phyloP scores from a whole-genome alignment of 2,888 invertebrate genomes.

The Xylota sylvarum region DNA sequence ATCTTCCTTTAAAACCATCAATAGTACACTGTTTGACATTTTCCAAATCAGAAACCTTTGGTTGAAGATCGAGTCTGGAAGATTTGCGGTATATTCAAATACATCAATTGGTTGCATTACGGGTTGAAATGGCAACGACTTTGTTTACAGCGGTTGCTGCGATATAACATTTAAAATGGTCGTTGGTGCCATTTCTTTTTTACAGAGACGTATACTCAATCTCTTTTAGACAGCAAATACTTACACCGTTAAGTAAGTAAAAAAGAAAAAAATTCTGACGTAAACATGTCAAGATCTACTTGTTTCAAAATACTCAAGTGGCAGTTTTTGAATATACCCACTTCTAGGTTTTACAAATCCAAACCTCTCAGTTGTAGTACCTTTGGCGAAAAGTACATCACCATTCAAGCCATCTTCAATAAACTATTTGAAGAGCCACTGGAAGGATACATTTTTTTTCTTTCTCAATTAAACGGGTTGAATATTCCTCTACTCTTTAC shows the following conservation, averaged over 20 bases:
- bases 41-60: too few species aligned
- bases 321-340: background rate
- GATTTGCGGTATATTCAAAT: too few species aligned
- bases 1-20: too few species aligned
- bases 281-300: background rate
- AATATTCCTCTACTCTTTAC: background rate
- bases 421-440: slow-evolving; percentile 51
- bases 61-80: too few species aligned
- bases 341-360: background rate
- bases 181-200: too few species aligned
- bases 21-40: too few species aligned
- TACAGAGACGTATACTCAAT: too few species aligned
- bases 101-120: too few species aligned
- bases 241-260: background rate
- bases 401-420: slow-evolving; percentile 37
- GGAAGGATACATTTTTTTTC: slow-evolving; percentile 10
- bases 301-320: background rate
- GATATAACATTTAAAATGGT: too few species aligned
- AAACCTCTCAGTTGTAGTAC: background rate
- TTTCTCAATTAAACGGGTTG: slow-evolving; percentile 37
- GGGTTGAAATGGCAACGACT: too few species aligned
- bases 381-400: slow-evolving; percentile 29
- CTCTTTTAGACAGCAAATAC: background rate
- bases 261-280: background rate
- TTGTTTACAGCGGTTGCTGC: too few species aligned